These are phyloP conservation scores for Tribolium freemani DNA, from an alignment of 2,888 invertebrate genomes.

Conservation along the genomic window DNA sequence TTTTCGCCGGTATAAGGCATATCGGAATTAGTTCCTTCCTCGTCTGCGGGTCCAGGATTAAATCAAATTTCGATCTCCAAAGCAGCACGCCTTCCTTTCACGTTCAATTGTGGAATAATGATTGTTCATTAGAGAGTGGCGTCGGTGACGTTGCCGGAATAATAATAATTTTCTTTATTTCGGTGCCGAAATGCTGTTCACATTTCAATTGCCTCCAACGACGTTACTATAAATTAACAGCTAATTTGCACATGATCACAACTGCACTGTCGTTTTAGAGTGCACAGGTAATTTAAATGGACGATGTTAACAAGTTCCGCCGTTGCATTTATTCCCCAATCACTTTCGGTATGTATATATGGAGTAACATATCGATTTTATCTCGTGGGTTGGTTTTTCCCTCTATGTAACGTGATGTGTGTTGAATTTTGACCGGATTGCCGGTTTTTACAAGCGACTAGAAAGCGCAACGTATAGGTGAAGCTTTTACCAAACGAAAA, in stretches of 20 bases:
- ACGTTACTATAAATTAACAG: conserved; percentile 43
- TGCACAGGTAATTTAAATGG: conserved; percentile 36
- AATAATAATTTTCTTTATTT: conserved; percentile 44
- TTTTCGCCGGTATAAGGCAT: background rate
- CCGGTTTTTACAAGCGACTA: background rate
- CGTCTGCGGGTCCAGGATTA: conserved; percentile 25
- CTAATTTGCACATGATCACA: conserved; percentile 44
- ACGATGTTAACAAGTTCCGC: conserved; percentile 33
- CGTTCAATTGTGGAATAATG: conserved; percentile 39
- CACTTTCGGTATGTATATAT: conserved; percentile 10
- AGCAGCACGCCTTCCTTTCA: conserved; percentile 36
- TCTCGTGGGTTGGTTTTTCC: background rate
- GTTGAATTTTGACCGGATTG: conserved; percentile 10
- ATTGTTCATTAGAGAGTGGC: conserved; percentile 37
- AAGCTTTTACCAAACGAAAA: background rate
- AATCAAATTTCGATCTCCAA: conserved; percentile 34
- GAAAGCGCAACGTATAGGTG: background rate
- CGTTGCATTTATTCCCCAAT: conserved; percentile 17
- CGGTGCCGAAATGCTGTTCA: conserved; percentile 15
- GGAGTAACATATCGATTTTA: conserved; percentile 17
- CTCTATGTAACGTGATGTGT: background rate
- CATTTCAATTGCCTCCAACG: conserved; percentile 37
- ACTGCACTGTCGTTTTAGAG: conserved; percentile 24
- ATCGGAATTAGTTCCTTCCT: conserved; percentile 2
- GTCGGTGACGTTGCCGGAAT: conserved; percentile 33